Percentiles rank a stretch among this genome's conserved stretches.
phyloP scores from a whole-genome alignment of 2,113 vertebrate genomes.

The Shinisaurus crocodilurus region DNA sequence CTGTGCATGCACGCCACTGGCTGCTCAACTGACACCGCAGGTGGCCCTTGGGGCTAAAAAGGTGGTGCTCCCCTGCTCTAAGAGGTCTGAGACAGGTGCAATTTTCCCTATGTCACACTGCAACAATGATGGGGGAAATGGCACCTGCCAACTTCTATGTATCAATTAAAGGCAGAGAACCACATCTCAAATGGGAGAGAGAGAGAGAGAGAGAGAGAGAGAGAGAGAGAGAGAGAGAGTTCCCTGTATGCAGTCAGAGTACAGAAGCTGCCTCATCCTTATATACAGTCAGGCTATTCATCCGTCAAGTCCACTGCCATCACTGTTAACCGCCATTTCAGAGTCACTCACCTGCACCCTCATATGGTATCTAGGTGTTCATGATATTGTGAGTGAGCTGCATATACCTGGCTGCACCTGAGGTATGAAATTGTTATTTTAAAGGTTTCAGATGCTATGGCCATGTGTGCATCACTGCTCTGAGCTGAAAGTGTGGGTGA shows the following conservation, averaged over 20 bases:
- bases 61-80: background rate
- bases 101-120: background rate
- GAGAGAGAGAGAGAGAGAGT: too few species aligned
- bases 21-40: too few species aligned
- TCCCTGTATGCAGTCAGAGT: background rate
- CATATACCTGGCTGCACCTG: background rate
- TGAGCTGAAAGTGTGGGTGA: background rate
- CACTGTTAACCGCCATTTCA: background rate
- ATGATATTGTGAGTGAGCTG: background rate
- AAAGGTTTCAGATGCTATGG: background rate
- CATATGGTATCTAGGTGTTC: background rate
- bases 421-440: background rate
- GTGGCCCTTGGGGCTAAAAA: too few species aligned
- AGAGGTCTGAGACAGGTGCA: background rate
- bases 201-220: too few species aligned
- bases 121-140: background rate
- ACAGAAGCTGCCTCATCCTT: background rate
- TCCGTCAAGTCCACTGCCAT: background rate
- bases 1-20: too few species aligned
- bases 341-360: background rate
- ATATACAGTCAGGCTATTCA: background rate
- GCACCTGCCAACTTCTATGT: background rate
- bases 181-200: background rate
- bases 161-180: background rate
- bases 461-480: background rate